phyloP scores from a whole-genome alignment of 2,888 invertebrate genomes.

The Exephanes ischioxanthus region DNA sequence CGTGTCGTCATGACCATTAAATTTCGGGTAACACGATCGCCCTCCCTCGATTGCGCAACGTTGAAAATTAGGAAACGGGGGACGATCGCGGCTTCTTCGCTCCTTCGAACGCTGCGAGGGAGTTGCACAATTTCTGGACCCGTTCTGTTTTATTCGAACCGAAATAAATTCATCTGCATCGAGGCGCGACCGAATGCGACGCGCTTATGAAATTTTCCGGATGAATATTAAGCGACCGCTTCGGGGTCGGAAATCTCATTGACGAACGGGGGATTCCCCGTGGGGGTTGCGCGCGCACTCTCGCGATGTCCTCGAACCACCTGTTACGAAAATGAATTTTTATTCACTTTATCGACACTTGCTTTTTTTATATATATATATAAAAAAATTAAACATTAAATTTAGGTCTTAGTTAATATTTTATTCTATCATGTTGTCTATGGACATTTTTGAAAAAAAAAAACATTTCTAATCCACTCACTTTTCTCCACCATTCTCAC shows the following conservation, averaged over 20 bases:
- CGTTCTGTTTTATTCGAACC: slow-evolving; percentile 53
- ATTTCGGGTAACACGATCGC: slow-evolving; percentile 66
- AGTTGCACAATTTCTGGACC: slow-evolving; percentile 59
- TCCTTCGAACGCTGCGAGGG: slow-evolving; percentile 9
- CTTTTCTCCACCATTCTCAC: slow-evolving; percentile 82
- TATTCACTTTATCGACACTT: slow-evolving; percentile 18
- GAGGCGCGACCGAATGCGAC: background rate
- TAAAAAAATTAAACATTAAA: background rate
- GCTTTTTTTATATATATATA: background rate
- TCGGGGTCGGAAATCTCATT: background rate
- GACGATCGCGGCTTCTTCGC: slow-evolving; percentile 38
- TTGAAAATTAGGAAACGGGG: slow-evolving; percentile 64
- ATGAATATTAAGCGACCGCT: background rate
- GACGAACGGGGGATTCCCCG: background rate
- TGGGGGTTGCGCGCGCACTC: slow-evolving; percentile 26
- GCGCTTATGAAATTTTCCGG: slow-evolving; percentile 5
- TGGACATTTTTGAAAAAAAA: background rate
- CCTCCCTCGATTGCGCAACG: slow-evolving; percentile 63
- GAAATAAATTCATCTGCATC: slow-evolving; percentile 51
- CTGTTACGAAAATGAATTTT: slow-evolving; percentile 34
- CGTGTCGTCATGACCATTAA: slow-evolving; percentile 58
- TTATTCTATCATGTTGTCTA: background rate
- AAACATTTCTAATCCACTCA: slow-evolving; percentile 76
- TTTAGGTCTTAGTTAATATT: background rate
- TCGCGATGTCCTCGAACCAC: slow-evolving; percentile 45